Base-by-base conservation (phyloP, 2,888 invertebrate genomes). In the Drosophila differens region DNA sequence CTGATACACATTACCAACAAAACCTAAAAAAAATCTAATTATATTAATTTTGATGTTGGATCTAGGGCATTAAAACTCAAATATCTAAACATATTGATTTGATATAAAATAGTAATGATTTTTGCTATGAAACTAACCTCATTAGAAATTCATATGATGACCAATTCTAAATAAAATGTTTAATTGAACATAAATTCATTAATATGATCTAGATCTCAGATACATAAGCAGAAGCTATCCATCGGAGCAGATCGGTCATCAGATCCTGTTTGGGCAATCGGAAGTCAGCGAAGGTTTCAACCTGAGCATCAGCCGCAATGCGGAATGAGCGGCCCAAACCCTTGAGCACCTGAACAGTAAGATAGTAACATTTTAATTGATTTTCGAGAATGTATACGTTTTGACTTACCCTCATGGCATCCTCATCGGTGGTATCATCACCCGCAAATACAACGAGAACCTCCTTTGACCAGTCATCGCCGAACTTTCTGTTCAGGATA, bases 341-440 rank as follows among this genome's bases (percentile, higher is more conserved):
- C 93, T 96, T 95, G 67, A 96, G 92, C 14, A 95, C 95, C 96
- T 96, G 79, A 3, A 44, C 2, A 9, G 30, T 14, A 9, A 4
- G 2, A 12, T 41, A 49, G 14, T 14, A 14, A 53, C 25, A 22
- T 70, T 51, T 33, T 1, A 14, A 16, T 4, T 25, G 47, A 9
- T 16, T 25, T 25, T 22, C 14, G 2, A 35, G 16, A 0, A 12
- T 1, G 0, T 2, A 14, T 4, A 3, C 2, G 4, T 14, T 37
- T 19, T 33, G 14, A 81, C 88, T 89, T 91, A 97, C 97, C 95
- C 95, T 94, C 97, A 98, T 97, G 44, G 97, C 97, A 93, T 98
- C 97, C 94, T 98, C 97, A 91, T 98, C 98, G 0, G 97, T 98
- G 67, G 95, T 96, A 93, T 97, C 98, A 93, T 98, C 97, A 73